Conservation (phyloP, 2,113 vertebrate genomes). For the Muntiacus muntjak region DNA sequence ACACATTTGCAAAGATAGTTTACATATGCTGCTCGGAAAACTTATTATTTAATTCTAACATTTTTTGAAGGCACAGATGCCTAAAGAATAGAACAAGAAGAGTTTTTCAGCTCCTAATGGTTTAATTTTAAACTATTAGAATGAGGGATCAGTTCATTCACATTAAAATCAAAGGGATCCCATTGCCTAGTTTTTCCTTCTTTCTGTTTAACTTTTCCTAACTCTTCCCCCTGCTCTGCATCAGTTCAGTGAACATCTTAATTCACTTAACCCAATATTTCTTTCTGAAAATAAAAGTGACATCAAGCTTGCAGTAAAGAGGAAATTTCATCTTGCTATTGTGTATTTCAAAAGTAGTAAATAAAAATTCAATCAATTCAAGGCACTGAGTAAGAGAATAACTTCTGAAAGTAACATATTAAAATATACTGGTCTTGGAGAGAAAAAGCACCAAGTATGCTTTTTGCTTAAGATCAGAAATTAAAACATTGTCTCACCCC, state of each 20-base stretch:
- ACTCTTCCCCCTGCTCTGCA: not conserved
- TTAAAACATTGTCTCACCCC: not conserved
- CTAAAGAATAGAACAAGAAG: not conserved
- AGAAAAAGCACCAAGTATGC: not conserved
- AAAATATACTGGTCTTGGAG: not conserved
- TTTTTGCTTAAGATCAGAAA: not conserved
- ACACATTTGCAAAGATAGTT: not conserved
- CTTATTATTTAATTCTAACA: not conserved
- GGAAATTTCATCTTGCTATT: slow-evolving; percentile 20
- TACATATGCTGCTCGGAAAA: not conserved
- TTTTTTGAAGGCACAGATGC: not conserved
- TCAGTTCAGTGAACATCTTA: not conserved
- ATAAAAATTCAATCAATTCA: not conserved
- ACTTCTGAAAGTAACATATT: not conserved
- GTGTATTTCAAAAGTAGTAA: not conserved
- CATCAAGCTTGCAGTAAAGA: not conserved
- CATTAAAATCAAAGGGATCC: not conserved
- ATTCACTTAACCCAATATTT: not conserved
- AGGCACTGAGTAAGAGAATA: not conserved
- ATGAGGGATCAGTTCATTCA: not conserved
- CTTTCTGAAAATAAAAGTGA: not conserved
- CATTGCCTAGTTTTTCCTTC: not conserved
- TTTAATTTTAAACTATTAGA: not conserved
- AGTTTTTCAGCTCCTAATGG: not conserved
- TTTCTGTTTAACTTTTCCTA: not conserved